A percentile compares a stretch with the other conserved stretches of the same genome.
Evolutionary conservation across 2,888 invertebrate genomes (phyloP).

Genomic region (Salpingus planirostris): DNA sequence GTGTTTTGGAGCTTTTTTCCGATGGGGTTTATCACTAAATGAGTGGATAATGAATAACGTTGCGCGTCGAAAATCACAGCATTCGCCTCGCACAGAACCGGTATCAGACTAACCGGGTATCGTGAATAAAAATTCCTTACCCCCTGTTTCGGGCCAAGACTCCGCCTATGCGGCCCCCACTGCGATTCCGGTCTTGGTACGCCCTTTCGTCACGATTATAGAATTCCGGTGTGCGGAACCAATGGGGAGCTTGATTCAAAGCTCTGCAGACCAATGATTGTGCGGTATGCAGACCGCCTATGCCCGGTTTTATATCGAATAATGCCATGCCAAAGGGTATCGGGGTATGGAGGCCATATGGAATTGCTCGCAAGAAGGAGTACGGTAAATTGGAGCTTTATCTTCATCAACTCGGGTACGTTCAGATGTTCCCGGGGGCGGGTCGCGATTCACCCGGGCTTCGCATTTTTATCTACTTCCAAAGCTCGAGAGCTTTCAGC

Average conservation of each 20-base stretch:
- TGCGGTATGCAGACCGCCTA: constrained; percentile 25
- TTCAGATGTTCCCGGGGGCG: no score
- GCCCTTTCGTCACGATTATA: constrained; percentile 26
- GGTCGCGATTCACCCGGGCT: no score
- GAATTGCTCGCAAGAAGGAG: no score
- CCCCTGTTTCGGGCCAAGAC: constrained; percentile 22
- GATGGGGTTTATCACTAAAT: no score
- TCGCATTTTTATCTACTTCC: no score
- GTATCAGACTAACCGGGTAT: constrained; percentile 25
- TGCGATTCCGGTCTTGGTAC: constrained; percentile 18
- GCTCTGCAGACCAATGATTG: constrained; percentile 19
- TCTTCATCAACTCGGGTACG: no score
- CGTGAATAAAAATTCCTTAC: constrained; percentile 30
- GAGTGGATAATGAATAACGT: background rate
- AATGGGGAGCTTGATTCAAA: constrained; percentile 17
- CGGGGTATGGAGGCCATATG: no score
- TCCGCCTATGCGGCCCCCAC: constrained; percentile 24
- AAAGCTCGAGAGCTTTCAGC: no score
- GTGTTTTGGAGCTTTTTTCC: no score
- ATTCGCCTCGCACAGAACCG: constrained; percentile 15
- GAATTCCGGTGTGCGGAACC: constrained; percentile 25
- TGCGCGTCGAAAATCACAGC: constrained; percentile 3
- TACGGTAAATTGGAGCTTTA: no score
- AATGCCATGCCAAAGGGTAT: no score
- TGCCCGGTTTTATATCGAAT: constrained; percentile 28